Conservation (phyloP, 2,888 invertebrate genomes). For the Calameuta idolon region DNA sequence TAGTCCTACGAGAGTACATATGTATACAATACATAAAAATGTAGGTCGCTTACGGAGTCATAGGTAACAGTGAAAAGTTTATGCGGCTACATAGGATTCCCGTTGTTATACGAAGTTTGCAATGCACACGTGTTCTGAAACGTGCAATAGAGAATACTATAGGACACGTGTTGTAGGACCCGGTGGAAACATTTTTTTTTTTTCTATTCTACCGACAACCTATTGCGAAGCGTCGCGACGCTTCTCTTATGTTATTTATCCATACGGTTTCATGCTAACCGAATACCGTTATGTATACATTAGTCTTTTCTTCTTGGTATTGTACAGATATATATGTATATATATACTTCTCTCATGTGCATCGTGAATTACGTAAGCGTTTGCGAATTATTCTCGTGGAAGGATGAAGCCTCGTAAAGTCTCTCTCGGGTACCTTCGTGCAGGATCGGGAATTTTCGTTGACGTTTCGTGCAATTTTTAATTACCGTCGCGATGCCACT, state of each 20-base stretch:
- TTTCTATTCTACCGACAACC: not conserved
- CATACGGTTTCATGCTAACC: not conserved
- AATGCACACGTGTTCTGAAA: not conserved
- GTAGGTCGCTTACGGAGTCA: not conserved
- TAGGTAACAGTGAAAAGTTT: not conserved
- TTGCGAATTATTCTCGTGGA: not conserved
- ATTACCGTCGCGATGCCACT: not conserved
- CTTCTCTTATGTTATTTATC: not conserved
- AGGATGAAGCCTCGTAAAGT: not conserved
- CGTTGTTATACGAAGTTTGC: not conserved
- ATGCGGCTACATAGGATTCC: not conserved
- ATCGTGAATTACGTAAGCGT: not conserved
- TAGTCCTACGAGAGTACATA: not conserved
- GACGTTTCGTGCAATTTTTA: not conserved
- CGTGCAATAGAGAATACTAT: not conserved
- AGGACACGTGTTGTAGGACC: not conserved
- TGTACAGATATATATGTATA: not conserved
- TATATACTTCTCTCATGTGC: not conserved
- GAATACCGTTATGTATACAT: not conserved
- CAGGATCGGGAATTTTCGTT: not conserved
- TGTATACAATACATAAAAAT: not conserved
- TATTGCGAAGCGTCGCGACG: not conserved
- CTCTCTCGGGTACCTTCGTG: not conserved
- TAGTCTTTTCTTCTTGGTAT: not conserved
- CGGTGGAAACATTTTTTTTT: not conserved